These are phyloP conservation scores for Babyrousa celebensis DNA, from an alignment of 2,797 vertebrate genomes.

Conservation along the genomic window DNA sequence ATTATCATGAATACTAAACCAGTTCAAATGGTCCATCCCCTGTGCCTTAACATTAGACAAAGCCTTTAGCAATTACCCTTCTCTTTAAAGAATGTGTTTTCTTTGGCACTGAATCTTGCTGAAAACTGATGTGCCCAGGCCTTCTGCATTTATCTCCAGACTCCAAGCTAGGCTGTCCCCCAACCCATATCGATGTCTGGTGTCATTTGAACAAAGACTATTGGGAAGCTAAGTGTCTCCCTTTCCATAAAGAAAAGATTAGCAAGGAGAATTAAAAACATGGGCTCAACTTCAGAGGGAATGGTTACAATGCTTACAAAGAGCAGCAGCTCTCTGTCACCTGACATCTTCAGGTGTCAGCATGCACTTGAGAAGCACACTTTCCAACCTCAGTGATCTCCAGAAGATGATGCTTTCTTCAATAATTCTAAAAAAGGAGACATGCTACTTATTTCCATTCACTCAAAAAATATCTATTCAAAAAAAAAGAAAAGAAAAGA, in stretches of 20 bases:
- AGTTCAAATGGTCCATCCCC: conserved; percentile 85
- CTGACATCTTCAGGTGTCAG: not conserved
- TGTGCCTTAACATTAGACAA: conserved; percentile 87
- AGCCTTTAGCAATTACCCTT: conserved; percentile 89
- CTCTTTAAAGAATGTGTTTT: conserved; percentile 90
- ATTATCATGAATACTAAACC: conserved; percentile 89
- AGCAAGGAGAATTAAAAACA: not conserved
- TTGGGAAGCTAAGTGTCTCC: not conserved
- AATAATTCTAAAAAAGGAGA: not conserved
- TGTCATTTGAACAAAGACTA: not conserved
- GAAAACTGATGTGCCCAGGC: conserved; percentile 72
- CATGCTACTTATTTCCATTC: not conserved
- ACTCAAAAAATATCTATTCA: not conserved
- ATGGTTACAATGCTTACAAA: not conserved
- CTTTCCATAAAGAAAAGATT: conserved; percentile 38
- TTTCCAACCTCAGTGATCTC: not conserved
- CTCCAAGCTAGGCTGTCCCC: not conserved
- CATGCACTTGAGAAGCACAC: not conserved
- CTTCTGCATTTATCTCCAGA: conserved; percentile 20
- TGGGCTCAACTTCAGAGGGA: not conserved
- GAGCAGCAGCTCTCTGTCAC: not conserved
- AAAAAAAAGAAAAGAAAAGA: too few species aligned
- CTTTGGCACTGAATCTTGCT: conserved; percentile 66
- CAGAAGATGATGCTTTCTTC: not conserved
- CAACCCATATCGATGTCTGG: accelerated